Conservation (phyloP, 2,113 vertebrate species). For the Dromiciops gliroides region DNA sequence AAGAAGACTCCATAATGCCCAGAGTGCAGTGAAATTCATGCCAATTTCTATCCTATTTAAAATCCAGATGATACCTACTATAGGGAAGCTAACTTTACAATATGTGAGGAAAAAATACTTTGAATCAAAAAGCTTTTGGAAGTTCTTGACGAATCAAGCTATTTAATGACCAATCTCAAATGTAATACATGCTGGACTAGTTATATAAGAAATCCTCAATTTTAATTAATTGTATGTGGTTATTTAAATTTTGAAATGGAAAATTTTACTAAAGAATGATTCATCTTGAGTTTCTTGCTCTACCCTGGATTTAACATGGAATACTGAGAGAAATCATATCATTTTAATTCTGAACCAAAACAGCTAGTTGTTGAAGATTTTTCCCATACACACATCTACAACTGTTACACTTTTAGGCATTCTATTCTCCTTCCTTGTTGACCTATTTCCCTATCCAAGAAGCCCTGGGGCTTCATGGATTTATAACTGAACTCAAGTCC, state of each 20-base stretch:
- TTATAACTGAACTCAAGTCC: background rate
- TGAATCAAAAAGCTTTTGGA: background rate
- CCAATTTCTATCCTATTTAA: background rate
- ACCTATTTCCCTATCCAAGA: background rate
- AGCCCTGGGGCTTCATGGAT: background rate
- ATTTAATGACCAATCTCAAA: background rate
- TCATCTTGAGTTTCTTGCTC: background rate
- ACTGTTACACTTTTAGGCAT: background rate
- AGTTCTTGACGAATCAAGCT: background rate
- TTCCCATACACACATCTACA: background rate
- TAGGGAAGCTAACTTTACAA: background rate
- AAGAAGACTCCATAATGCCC: background rate
- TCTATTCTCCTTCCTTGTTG: background rate
- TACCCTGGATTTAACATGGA: background rate
- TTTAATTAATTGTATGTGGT: background rate
- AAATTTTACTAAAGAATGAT: background rate
- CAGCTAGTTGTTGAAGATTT: background rate
- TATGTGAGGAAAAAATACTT: background rate
- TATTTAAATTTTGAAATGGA: background rate
- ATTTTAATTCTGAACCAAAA: background rate
- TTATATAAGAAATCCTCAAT: background rate
- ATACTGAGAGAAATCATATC: background rate
- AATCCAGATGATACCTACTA: background rate
- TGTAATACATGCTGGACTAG: background rate
- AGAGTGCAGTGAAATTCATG: background rate